Percentiles rank a stretch among this genome's conserved stretches.
These are phyloP conservation scores for Pseudotriccus pelzelni DNA, from an alignment of 2,797 vertebrate species.

Conservation along the genomic window DNA sequence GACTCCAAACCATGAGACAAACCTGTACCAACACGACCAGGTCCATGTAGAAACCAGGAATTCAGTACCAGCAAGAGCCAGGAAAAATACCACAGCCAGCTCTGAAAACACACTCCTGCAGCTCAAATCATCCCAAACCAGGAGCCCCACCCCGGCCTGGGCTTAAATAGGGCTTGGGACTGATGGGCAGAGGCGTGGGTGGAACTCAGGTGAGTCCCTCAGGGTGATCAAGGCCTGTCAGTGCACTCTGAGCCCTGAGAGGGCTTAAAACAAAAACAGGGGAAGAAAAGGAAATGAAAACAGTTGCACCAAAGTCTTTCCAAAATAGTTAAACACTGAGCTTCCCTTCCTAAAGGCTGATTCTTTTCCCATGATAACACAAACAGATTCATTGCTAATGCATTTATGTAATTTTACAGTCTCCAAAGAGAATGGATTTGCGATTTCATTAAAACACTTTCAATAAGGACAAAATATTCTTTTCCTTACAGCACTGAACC, in stretches of 20 bases:
- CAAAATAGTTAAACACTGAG: background rate
- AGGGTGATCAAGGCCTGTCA: background rate
- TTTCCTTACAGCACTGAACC: background rate
- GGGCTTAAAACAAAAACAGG: background rate
- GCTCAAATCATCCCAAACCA: accelerated
- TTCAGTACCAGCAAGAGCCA: background rate
- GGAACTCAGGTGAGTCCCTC: background rate
- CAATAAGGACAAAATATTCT: background rate
- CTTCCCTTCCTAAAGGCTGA: background rate
- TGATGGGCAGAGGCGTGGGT: background rate
- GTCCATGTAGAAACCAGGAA: accelerated
- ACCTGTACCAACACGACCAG: accelerated
- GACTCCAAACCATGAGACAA: accelerated
- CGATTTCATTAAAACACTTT: background rate
- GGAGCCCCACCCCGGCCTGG: accelerated
- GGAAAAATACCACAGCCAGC: accelerated
- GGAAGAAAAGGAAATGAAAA: background rate
- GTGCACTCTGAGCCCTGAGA: background rate
- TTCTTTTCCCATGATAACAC: background rate
- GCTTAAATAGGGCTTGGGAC: background rate
- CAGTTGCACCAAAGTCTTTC: background rate
- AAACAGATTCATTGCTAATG: background rate
- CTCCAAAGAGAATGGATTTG: background rate
- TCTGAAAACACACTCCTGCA: accelerated
- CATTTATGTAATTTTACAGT: background rate